phyloP scores from a whole-genome alignment of 2,888 invertebrate species.

The Leptinotarsa juncta region DNA sequence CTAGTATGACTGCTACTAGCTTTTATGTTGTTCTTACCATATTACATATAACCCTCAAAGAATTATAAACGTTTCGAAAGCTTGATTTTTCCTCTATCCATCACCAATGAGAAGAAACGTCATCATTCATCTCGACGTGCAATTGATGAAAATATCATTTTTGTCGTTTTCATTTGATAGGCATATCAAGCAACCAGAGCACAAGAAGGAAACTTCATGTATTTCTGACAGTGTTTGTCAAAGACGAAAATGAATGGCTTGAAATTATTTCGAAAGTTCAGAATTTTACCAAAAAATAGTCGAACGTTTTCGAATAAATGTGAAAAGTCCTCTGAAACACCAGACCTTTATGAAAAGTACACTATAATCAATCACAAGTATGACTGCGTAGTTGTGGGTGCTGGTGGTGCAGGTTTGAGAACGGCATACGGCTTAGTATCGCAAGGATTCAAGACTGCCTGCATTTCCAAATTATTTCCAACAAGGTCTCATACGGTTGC shows the following conservation, averaged over 20 bases:
- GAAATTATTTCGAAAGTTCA: neutral
- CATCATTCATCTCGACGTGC: too few relatives aligned
- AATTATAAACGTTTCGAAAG: too few relatives aligned
- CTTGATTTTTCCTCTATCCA: too few relatives aligned
- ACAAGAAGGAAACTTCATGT: neutral
- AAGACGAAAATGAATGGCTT: neutral
- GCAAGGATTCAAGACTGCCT: slow-evolving; percentile 79
- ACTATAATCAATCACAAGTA: slow-evolving; percentile 71
- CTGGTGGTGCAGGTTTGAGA: slow-evolving; percentile 80
- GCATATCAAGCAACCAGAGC: neutral
- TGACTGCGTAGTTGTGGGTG: slow-evolving; percentile 82
- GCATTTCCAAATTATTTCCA: slow-evolving; percentile 80
- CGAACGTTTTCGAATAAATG: neutral
- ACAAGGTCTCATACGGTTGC: slow-evolving; percentile 83
- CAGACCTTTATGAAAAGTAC: slow-evolving; percentile 35
- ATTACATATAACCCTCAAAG: too few relatives aligned
- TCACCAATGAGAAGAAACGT: too few relatives aligned
- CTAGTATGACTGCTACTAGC: too few relatives aligned
- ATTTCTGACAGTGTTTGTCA: neutral
- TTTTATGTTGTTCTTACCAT: too few relatives aligned
- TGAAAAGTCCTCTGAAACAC: neutral
- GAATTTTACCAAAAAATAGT: neutral
- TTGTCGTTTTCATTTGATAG: neutral
- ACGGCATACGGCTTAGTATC: slow-evolving; percentile 79
- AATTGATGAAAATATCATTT: neutral